Base-by-base conservation (phyloP, 2,797 vertebrate genomes). In the Epinephelus malabaricus region DNA sequence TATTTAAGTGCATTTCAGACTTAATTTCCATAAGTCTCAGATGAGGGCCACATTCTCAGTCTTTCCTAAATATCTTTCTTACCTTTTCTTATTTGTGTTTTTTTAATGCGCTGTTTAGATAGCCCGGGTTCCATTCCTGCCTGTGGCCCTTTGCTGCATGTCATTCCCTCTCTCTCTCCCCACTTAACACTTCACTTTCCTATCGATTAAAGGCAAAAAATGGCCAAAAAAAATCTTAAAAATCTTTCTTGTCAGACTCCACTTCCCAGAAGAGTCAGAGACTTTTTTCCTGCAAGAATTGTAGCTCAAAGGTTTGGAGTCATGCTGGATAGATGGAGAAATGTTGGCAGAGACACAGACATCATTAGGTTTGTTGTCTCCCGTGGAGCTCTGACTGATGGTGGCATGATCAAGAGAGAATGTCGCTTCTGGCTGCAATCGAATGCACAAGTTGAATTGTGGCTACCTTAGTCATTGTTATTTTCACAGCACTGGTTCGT, bases 331-430 rank as follows among this genome's bases (percentile, higher is more conserved):
- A 12, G 76, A 66, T 43, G 40, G 58, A 66, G 49, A 11, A 60
- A 17, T 49, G 38, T 45, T 74, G 49, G 61, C 73, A 50, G 69
- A 80, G 55, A 23, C 23, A 0, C 5, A 27, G 38, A 54, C 62
- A 50, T 74, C 70, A 62, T 83, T 73, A 63, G 18, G 23, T 67
- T 49, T 46, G 56, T 66, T 80, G 53, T 78, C 49, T 69, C 60
- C 64, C 38, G 62, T 46, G 56, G 58, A 45, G 73, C 54, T 72
- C 51, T 74, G 72, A 84, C 62, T 69, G 72, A 85, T 59, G 45
- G 11, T 17, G 47, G 19, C 8, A 3, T 4, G 51, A 60, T 43
- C 34, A 30, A 63, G 46, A 54, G 19, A 40, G 49, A 19, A 13
- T 23, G 38, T 6, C 46, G 23, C 47, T 68, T 25, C 15, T 5